phyloP scores from a whole-genome alignment of 2,113 vertebrate genomes.

The Orthonyx spaldingii region DNA sequence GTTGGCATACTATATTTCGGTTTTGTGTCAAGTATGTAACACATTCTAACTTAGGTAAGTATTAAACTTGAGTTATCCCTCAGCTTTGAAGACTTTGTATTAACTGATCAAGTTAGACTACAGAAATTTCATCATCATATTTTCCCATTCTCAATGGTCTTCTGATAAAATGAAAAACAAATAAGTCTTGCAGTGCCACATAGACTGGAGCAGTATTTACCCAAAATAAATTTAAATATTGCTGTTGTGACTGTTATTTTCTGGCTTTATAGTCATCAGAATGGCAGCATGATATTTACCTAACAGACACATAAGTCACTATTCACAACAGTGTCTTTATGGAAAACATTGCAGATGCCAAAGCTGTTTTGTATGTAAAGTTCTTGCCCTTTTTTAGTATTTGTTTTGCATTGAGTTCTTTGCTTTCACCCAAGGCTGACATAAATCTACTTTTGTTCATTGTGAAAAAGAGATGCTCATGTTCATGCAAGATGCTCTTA shows the following conservation, averaged over 20 bases:
- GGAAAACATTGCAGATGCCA: background rate
- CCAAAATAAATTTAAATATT: background rate
- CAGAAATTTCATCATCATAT: background rate
- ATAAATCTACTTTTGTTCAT: background rate
- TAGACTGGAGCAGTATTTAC: background rate
- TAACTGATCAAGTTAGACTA: background rate
- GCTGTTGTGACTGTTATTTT: background rate
- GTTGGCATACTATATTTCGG: conserved; percentile 8
- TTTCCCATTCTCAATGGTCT: background rate
- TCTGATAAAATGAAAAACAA: background rate
- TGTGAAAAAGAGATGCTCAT: background rate
- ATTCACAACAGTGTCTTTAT: background rate
- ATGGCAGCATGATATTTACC: background rate
- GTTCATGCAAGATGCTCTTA: background rate
- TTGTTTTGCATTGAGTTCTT: background rate
- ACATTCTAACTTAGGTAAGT: background rate
- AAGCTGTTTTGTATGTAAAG: background rate
- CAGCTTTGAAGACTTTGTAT: background rate
- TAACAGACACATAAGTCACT: background rate
- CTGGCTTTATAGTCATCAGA: background rate
- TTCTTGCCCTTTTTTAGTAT: background rate
- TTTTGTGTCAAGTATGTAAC: conserved; percentile 2
- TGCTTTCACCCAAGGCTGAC: background rate
- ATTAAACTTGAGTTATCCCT: background rate
- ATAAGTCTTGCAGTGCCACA: background rate